Base-by-base conservation (phyloP, 2,113 vertebrate species). In the Empidonax traillii region DNA sequence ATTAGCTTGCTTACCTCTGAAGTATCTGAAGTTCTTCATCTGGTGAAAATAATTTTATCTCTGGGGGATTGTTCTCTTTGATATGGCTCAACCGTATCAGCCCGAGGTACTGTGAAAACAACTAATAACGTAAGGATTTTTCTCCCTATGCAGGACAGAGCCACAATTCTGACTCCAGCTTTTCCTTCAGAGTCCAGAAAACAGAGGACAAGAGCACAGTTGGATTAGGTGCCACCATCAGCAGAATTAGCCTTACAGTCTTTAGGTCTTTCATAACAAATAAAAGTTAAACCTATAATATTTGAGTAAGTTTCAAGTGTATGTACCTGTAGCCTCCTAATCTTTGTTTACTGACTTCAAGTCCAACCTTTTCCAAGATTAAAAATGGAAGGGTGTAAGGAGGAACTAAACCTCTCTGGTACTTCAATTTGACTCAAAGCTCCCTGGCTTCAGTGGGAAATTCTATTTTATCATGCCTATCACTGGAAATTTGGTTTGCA, bases 51-150 rank as follows among this genome's bases (percentile, higher is more conserved):
- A 23, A 30, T n/a, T 63, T 85, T 73, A 10, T 22, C 75, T 76
- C 41, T 56, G 24, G 3, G 59, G n/a, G 13, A 23, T 51, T 51
- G 39, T 28, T 68, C 49, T 61, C 78, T 51, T 43, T 33, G 61
- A 72, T 10, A 6, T 2, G 24, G 39, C 30, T 78, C 23, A 85
- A 75, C 25, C 0, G 0, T 18, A 59, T 30, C 2, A 4, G 67
- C 24, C 58, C 61, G 27, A 74, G 30, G 18, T 41, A 53, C 25
- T 46, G 10, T 5, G 47, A 59, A 73, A 78, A 82, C 0, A 0
- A 78, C 51, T 52, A 46, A 47, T 18, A 63, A 30, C 0, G 1
- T 14, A 75, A 78, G 14, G 27, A 78, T 49, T 75, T 74, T 44
- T 46, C 49, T 89, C 62, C 28, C 49, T 21, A 8, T 20, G 9